phyloP scores from a whole-genome alignment of 2,888 invertebrate species.

The Heteropelma amictum region DNA sequence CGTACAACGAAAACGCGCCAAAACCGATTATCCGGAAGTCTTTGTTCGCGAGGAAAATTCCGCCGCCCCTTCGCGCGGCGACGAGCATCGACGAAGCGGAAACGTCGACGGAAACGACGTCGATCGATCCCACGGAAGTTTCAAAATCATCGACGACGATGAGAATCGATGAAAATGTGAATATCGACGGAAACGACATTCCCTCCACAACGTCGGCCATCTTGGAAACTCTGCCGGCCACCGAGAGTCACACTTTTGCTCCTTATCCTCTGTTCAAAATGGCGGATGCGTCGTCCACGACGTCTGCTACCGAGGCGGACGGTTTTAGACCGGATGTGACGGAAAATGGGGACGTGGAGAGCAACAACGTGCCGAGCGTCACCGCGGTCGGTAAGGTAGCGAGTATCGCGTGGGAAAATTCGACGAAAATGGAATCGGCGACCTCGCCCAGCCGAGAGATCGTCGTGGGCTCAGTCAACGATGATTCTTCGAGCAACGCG shows the following conservation, averaged over 20 bases:
- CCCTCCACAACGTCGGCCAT: slow-evolving; percentile 32
- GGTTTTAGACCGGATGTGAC: background rate
- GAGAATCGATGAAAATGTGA: background rate
- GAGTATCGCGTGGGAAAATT: background rate
- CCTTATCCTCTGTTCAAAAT: slow-evolving; percentile 60
- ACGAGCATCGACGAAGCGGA: no score
- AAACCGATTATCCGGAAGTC: slow-evolving; percentile 73
- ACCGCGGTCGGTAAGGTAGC: background rate
- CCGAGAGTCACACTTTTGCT: slow-evolving; percentile 50
- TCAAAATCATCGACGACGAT: background rate
- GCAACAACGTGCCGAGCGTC: slow-evolving; percentile 36
- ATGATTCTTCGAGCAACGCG: background rate
- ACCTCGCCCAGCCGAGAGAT: background rate
- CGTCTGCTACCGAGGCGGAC: background rate
- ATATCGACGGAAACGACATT: slow-evolving; percentile 5
- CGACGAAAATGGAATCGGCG: background rate
- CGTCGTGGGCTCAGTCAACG: background rate
- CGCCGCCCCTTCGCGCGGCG: slow-evolving; percentile 35
- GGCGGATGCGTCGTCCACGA: slow-evolving; percentile 14
- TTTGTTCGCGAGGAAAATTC: slow-evolving; percentile 63
- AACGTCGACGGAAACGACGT: slow-evolving; percentile 12
- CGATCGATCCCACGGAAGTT: slow-evolving; percentile 12
- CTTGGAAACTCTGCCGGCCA: slow-evolving; percentile 17
- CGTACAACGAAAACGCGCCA: slow-evolving; percentile 73
- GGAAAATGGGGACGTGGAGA: slow-evolving; percentile 20